Conservation (phyloP, 2,888 invertebrate genomes). For the Calameuta idolon region DNA sequence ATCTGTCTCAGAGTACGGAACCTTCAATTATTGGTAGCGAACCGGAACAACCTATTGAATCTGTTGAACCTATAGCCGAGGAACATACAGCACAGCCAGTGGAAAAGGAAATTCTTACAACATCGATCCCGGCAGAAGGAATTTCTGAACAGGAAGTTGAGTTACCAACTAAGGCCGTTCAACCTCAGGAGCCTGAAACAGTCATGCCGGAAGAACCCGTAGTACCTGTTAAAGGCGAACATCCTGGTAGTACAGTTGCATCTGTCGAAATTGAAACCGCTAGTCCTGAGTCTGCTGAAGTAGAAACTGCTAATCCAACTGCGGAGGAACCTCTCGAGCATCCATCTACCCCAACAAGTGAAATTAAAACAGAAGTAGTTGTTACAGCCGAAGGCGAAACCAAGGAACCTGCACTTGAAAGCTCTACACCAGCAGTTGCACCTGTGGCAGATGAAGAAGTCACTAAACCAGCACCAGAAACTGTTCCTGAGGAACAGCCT, state of each 20-base stretch:
- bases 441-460: slow-evolving; percentile 22
- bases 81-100: slow-evolving; percentile 23
- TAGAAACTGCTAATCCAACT: slow-evolving; percentile 15
- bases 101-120: slow-evolving; percentile 23
- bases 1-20: slow-evolving; percentile 8
- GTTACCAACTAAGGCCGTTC: no score
- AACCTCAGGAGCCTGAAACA: no score
- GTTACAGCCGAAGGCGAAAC: neutral
- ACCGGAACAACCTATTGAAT: neutral
- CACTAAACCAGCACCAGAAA: slow-evolving; percentile 18
- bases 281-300: neutral
- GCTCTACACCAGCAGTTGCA: slow-evolving; percentile 6
- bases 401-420: slow-evolving; percentile 22
- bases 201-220: no score
- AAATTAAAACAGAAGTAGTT: slow-evolving; percentile 8
- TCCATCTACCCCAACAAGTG: neutral
- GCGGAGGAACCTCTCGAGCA: slow-evolving; percentile 11
- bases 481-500: slow-evolving; percentile 13
- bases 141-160: no score
- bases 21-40: slow-evolving; percentile 7
- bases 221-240: no score
- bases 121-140: slow-evolving; percentile 2
- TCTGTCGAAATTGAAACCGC: no score
- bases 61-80: slow-evolving; percentile 26
- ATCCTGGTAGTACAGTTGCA: no score